A percentile compares a stretch with the other conserved stretches of the same genome.
phyloP scores from a whole-genome alignment of 2,888 invertebrate genomes.

The Strigamia crassipes region DNA sequence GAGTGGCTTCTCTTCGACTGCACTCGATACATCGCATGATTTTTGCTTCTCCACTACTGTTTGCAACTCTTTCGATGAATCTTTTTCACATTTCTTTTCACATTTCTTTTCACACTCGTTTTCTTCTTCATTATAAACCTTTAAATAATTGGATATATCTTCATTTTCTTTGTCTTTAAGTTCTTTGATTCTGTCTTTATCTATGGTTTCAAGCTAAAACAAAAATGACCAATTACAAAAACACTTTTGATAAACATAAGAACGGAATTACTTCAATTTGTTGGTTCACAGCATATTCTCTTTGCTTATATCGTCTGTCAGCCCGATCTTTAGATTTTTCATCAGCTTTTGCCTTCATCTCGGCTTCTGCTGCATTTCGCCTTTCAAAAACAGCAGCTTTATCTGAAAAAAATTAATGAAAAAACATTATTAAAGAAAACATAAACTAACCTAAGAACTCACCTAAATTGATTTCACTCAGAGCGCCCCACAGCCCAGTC shows the following conservation, averaged over 20 bases:
- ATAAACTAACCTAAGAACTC: neutral
- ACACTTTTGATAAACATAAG: neutral
- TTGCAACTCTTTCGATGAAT: slow-evolving; percentile 51
- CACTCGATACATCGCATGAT: slow-evolving; percentile 44
- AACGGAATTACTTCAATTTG: slow-evolving; percentile 64
- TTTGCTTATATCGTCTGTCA: slow-evolving; percentile 59
- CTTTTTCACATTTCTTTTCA: slow-evolving; percentile 61
- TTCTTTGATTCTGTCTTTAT: slow-evolving; percentile 67
- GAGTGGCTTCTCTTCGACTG: neutral
- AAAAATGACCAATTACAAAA: neutral
- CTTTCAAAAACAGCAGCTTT: slow-evolving; percentile 53
- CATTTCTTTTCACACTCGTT: slow-evolving; percentile 60
- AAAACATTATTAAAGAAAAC: neutral
- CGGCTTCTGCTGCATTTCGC: slow-evolving; percentile 66
- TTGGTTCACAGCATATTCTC: slow-evolving; percentile 66
- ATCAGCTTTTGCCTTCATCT: slow-evolving; percentile 65
- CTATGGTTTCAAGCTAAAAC: slow-evolving; percentile 54
- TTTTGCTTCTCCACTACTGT: slow-evolving; percentile 51
- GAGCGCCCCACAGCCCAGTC: neutral
- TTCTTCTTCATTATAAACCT: slow-evolving; percentile 65
- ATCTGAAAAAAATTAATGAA: neutral
- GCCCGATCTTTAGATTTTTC: slow-evolving; percentile 62
- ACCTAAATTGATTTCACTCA: neutral
- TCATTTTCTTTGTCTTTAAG: slow-evolving; percentile 68
- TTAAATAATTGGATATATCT: slow-evolving; percentile 64